These are phyloP conservation scores for human (Homo sapiens) DNA, from an alignment of 2,113 vertebrate species.

Conservation along the genomic window DNA sequence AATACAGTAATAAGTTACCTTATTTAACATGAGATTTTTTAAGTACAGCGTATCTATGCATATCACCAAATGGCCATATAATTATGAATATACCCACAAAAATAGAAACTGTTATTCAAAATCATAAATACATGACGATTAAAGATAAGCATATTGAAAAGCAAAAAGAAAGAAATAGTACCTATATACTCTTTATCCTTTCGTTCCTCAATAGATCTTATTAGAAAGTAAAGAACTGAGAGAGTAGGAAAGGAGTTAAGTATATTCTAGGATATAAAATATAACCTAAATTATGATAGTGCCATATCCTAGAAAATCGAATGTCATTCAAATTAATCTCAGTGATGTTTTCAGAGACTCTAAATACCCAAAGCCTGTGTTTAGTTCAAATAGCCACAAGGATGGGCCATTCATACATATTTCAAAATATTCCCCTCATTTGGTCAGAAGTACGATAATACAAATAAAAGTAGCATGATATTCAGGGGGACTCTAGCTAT, in stretches of 20 bases:
- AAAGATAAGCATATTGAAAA: constrained; percentile 46
- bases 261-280: constrained; percentile 34
- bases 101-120: constrained; percentile 34
- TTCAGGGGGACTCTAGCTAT: not conserved
- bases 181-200: not conserved
- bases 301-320: not conserved
- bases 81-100: not conserved
- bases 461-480: not conserved
- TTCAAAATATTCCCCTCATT: constrained; percentile 40
- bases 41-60: not conserved
- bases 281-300: not conserved
- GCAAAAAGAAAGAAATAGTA: constrained; percentile 6
- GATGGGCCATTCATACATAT: not conserved
- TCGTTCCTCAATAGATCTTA: constrained; percentile 30
- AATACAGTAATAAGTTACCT: constrained; percentile 17
- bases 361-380: not conserved
- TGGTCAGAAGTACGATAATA: not conserved
- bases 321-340: not conserved
- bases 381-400: not conserved
- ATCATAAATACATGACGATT: constrained; percentile 40
- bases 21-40: constrained; percentile 10
- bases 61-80: not conserved
- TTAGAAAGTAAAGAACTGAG: constrained; percentile 37
- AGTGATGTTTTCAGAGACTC: not conserved
- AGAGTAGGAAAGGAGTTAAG: not conserved